Evolutionary conservation across 2,888 invertebrate genomes (phyloP), one percentile per base, ranked within the genome.

Genomic region (Pedicia rivosa): DNA sequence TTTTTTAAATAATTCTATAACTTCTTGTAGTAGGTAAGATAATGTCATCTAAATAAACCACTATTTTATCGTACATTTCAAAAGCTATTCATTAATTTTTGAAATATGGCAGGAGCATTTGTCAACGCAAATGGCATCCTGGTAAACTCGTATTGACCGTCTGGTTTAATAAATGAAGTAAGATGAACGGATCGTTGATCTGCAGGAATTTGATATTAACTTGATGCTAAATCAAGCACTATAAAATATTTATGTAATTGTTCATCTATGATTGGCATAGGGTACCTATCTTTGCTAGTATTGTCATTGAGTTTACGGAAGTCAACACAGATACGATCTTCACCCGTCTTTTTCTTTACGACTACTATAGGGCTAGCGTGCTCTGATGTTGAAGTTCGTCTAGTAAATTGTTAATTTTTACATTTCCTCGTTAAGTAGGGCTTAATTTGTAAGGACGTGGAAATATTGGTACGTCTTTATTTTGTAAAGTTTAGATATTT

Each of bases 51-150:
- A 38, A 13, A 26, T 38, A 38, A 10, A 19, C 25, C 3, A 38
- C 12, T 12, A 26, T 15, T 9, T 20, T 12, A 16, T 30, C 31
- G 15, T 37, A 5, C 17, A 26, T n/a, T 27, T 26, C 14, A 15
- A 15, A 2, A 27, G 19, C 13, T 26, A 10, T 19, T 10, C 32
- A 52, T 49, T 4, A 44, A n/a, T 4, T 45, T 35, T 28, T 50
- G 49, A 20, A 50, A 53, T 1, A 47, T 44, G 0, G 50, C 46
- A 0, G 51, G 50, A 0, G 49, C 48, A 20, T 47, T 50, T 1
- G 49, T 43, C n/a, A 50, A 16, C 2, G 48, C 51, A 40, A 51
- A 51, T 2, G 49, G 47, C 48, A 50, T 48, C 5, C 50, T 42
- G 5, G 48, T 49, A 34, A 48, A 52, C 32, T 51, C 47, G 20